Percentiles rank a stretch among this genome's conserved stretches.
Conservation (phyloP, 2,113 vertebrate genomes). For the Antidorcas marsupialis region DNA sequence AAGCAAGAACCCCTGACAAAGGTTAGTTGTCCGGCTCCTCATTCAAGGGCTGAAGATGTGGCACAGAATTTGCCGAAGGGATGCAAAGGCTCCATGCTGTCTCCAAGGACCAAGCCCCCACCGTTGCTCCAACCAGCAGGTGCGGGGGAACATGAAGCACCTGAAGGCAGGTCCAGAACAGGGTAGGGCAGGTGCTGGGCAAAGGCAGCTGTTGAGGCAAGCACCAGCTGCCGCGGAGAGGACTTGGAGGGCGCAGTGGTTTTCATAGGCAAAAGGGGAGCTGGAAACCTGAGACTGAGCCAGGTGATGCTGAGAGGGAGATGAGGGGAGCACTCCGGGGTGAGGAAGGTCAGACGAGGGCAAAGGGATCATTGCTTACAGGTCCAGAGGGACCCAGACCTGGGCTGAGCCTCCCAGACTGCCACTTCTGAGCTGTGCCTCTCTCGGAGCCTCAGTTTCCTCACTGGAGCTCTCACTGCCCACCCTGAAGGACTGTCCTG, state of each 20-base stretch:
- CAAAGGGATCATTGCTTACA: not conserved
- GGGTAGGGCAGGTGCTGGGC: not conserved
- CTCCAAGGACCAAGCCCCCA: not conserved
- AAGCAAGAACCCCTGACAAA: accelerated
- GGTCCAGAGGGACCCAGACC: not conserved
- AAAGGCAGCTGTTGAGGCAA: not conserved
- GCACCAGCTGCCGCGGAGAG: not conserved
- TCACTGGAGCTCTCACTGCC: not conserved
- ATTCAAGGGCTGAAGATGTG: not conserved
- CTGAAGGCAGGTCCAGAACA: not conserved
- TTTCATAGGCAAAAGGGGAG: not conserved
- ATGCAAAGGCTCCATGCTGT: not conserved
- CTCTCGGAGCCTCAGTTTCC: not conserved
- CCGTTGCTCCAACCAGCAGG: not conserved
- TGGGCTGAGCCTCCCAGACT: not conserved
- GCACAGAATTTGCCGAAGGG: not conserved
- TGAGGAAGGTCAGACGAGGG: not conserved
- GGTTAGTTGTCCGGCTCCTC: not conserved
- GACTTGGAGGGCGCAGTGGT: not conserved
- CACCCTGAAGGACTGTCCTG: not conserved
- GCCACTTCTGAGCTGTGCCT: not conserved
- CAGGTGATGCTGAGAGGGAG: not conserved
- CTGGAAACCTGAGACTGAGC: not conserved
- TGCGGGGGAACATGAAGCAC: accelerated
- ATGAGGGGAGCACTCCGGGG: accelerated